phyloP scores from a whole-genome alignment of 2,113 vertebrate genomes.

The Sinocyclocheilus grahami region DNA sequence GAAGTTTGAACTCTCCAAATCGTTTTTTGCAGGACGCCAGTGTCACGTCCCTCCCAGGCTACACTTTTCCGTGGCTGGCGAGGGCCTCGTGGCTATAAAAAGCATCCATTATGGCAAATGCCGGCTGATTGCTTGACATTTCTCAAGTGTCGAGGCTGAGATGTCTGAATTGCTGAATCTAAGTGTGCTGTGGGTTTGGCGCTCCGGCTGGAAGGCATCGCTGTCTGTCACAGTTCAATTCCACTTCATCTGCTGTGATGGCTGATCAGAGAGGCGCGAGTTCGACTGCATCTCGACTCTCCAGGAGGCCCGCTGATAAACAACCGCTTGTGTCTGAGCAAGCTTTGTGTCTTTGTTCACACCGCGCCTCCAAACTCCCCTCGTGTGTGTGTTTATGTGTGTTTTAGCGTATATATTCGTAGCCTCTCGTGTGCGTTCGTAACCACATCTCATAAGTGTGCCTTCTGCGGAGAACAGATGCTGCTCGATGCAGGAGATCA shows the following conservation, averaged over 20 bases:
- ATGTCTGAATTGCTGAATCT: constrained; percentile 50
- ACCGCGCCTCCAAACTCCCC: neutral
- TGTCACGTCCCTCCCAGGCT: neutral
- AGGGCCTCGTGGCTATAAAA: constrained; percentile 22
- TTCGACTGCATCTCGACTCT: constrained; percentile 13
- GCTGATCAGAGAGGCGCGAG: constrained; percentile 8
- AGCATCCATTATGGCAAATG: constrained; percentile 56
- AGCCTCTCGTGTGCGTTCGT: neutral
- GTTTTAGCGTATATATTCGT: constrained; percentile 7
- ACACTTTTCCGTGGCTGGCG: constrained; percentile 7
- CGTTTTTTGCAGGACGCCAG: neutral
- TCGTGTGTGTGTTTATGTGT: constrained; percentile 7
- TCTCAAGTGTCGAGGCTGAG: constrained; percentile 51
- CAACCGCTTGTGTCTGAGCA: neutral
- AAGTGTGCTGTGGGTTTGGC: constrained; percentile 55
- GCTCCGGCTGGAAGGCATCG: constrained; percentile 25
- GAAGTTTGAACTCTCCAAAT: neutral
- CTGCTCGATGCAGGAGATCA: constrained; percentile 29
- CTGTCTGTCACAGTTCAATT: constrained; percentile 49
- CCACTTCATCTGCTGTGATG: constrained; percentile 23
- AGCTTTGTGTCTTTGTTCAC: neutral
- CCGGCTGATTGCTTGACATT: constrained; percentile 60
- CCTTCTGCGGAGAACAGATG: constrained; percentile 45
- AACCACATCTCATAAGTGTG: constrained; percentile 15
- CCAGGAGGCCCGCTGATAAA: constrained; percentile 7